Percentiles rank a stretch among this genome's conserved stretches.
Conservation (phyloP, 2,797 vertebrate species). For the Coreius guichenoti region DNA sequence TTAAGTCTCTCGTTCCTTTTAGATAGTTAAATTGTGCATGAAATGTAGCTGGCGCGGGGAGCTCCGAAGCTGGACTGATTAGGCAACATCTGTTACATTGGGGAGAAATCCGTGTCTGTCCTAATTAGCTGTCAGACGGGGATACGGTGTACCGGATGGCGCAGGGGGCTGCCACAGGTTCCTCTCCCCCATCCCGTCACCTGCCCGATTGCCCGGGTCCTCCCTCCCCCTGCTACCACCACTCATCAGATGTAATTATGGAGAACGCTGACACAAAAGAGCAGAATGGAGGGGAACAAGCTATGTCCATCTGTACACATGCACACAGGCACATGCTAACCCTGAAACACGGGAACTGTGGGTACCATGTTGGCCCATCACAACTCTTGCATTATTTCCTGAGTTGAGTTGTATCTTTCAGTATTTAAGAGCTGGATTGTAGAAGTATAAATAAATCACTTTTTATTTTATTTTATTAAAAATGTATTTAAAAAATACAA, state of each 20-base stretch:
- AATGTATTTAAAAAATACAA: neutral
- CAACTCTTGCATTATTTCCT: neutral
- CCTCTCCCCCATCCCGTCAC: slow-evolving; percentile 94
- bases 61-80: slow-evolving; percentile 99
- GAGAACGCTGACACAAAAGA: slow-evolving; percentile 95
- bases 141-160: slow-evolving; percentile 98
- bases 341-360: slow-evolving; percentile 20
- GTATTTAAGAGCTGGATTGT: neutral
- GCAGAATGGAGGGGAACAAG: slow-evolving; percentile 88
- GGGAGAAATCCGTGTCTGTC: slow-evolving; percentile 99
- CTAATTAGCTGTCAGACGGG: slow-evolving; percentile 99
- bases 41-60: slow-evolving; percentile 99
- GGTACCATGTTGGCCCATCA: neutral
- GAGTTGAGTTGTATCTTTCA: neutral
- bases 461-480: neutral
- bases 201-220: slow-evolving; percentile 87
- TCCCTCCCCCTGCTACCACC: slow-evolving; percentile 37
- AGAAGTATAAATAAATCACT: neutral
- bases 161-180: slow-evolving; percentile 97
- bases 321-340: slow-evolving; percentile 56
- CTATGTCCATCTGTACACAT: slow-evolving; percentile 93
- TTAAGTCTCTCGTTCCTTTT: slow-evolving; percentile 99
- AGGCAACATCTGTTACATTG: slow-evolving; percentile 99
- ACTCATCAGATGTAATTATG: slow-evolving; percentile 87
- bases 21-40: slow-evolving; percentile 99